These are phyloP conservation scores for Riparia riparia DNA, from an alignment of 2,113 vertebrate species.

Conservation along the genomic window DNA sequence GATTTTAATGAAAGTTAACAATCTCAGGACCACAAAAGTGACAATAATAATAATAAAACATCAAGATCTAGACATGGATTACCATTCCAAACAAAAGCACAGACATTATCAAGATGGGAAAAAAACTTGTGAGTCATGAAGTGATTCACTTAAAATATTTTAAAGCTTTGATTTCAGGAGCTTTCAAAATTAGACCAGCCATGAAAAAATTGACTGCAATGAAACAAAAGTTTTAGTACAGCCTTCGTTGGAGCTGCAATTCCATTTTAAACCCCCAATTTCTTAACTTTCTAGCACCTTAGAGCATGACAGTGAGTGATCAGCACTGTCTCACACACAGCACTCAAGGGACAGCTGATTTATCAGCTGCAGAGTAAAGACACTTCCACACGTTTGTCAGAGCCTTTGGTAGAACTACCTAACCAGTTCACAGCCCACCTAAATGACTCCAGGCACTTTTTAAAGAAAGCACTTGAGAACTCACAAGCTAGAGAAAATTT, in stretches of 20 bases:
- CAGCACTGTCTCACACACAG: background rate
- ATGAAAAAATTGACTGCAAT: background rate
- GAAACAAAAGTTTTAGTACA: background rate
- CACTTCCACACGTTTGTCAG: background rate
- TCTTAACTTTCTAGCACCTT: background rate
- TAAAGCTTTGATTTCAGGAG: background rate
- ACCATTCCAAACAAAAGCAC: background rate
- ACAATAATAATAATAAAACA: background rate
- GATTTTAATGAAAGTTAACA: background rate
- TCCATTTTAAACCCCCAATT: background rate
- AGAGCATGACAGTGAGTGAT: accelerated
- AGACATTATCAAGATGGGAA: background rate
- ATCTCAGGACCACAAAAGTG: background rate
- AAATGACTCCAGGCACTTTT: background rate
- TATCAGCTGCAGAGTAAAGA: background rate
- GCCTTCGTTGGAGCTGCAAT: background rate
- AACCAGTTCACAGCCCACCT: background rate
- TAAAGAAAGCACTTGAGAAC: background rate
- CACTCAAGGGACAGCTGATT: background rate
- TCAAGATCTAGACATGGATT: background rate
- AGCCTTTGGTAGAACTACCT: background rate
- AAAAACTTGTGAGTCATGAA: background rate
- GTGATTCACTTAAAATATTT: background rate
- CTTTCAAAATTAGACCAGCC: background rate
- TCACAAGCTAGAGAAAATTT: background rate